Base-by-base conservation (phyloP, 2,113 vertebrate species). In the Garra rufa region DNA sequence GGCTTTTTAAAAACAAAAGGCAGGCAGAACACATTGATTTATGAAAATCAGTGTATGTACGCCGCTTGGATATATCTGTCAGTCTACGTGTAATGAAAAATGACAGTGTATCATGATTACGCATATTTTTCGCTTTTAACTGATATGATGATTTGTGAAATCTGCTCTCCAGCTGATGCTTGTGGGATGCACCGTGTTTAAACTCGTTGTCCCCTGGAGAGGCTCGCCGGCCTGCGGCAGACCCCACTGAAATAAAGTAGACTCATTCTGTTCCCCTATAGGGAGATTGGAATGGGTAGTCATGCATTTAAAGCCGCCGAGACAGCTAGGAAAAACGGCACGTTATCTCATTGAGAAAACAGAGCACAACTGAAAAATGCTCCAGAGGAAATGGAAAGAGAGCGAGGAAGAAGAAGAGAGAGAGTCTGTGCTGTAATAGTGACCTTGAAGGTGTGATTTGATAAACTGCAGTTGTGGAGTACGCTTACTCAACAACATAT, bases 281-380 rank as follows among this genome's bases (percentile, higher is more conserved):
- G 78, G 52, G 73, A 73, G 75, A 84, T 86, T 85, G 79, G 80
- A 75, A 82, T 73, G 83, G 86, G 48, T 24, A 83, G 50, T 70
- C 73, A 71, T 78, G 77, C 86, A 74, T 77, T 79, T 79, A 79
- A 34, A 82, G 71, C 44, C 44, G 26, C 9, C 4, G 44, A n/a
- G 50, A 50, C 43, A 61, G 17, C 73, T 44, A 14, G 63, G 74
- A 73, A 70, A 67, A 43, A 59, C 7, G 43, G 74, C 78, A 77
- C 21, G 63, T 81, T 87, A 85, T 84, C 77, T 73, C 73, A 52
- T 86, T 83, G 34, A 83, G 38, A 85, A 87, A 85, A 87, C 61
- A 63, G 46, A 71, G 70, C 41, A 26, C 57, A 69, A 38, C 78
- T 85, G 50, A 85, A 85, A 59, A 82, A 84, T 73, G 63, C 82